Conservation (phyloP, 2,797 vertebrate genomes). For the Falco biarmicus region DNA sequence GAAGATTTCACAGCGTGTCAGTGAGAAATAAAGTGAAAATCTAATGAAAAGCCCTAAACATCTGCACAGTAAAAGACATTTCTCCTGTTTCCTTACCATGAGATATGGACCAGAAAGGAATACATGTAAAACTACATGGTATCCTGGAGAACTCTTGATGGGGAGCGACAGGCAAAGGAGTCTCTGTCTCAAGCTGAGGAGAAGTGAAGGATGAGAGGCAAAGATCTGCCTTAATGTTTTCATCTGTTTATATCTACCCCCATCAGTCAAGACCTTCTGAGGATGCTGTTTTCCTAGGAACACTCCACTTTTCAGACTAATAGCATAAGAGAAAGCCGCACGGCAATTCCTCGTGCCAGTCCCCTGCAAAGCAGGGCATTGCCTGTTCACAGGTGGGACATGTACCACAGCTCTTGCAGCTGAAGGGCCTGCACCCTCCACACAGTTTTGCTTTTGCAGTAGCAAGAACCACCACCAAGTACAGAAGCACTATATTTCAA, state of each 20-base stretch:
- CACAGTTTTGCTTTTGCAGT: background rate
- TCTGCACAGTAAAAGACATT: background rate
- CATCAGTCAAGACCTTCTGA: background rate
- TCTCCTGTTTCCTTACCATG: background rate
- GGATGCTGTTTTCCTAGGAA: background rate
- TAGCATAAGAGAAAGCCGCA: background rate
- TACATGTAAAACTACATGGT: background rate
- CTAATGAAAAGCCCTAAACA: background rate
- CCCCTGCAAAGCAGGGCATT: background rate
- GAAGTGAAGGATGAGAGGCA: background rate
- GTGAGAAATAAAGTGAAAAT: background rate
- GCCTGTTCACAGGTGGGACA: accelerated
- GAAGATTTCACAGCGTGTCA: background rate
- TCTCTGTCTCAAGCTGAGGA: background rate
- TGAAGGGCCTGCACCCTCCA: background rate
- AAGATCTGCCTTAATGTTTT: background rate
- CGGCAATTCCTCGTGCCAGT: background rate
- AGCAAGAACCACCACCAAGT: background rate
- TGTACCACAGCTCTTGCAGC: background rate
- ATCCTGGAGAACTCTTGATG: background rate
- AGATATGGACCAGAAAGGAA: background rate
- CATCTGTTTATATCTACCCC: background rate
- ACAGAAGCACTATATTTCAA: background rate
- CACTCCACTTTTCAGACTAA: background rate
- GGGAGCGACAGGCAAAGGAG: background rate